phyloP scores from a whole-genome alignment of 2,797 vertebrate genomes.

The Macroramphosus scolopax region DNA sequence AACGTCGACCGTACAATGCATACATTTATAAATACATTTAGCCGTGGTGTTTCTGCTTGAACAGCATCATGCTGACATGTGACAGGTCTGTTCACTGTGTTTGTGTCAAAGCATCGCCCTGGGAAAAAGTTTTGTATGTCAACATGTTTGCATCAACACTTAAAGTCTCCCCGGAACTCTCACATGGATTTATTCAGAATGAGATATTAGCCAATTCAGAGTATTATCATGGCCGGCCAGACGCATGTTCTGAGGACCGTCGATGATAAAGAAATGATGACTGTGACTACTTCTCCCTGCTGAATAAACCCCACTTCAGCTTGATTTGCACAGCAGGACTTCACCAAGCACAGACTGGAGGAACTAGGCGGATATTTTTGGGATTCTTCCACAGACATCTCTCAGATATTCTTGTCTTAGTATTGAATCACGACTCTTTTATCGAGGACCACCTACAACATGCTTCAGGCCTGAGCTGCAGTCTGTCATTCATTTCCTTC shows the following conservation, averaged over 20 bases:
- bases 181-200: no score
- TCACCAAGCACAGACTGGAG: conserved; percentile 23
- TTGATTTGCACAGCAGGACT: conserved; percentile 26
- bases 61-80: no score
- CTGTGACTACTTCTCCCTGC: conserved; percentile 7
- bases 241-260: conserved; percentile 19
- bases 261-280: conserved; percentile 30
- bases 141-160: no score
- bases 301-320: conserved; percentile 2
- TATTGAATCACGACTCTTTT: conserved; percentile 51
- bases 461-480: conserved; percentile 46
- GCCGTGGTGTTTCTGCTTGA: no score
- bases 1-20: no score
- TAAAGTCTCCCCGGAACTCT: no score
- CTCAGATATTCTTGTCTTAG: conserved; percentile 29
- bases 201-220: conserved; percentile 36
- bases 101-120: no score
- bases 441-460: conserved; percentile 57
- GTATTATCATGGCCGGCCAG: conserved; percentile 24
- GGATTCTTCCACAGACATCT: conserved; percentile 26
- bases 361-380: conserved; percentile 33
- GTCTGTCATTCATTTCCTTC: conserved; percentile 60
- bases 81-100: no score
- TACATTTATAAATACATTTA: no score
- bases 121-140: no score